Evolutionary conservation across 2,797 vertebrate genomes (phyloP).

Genomic region (Malacoraja senta): DNA sequence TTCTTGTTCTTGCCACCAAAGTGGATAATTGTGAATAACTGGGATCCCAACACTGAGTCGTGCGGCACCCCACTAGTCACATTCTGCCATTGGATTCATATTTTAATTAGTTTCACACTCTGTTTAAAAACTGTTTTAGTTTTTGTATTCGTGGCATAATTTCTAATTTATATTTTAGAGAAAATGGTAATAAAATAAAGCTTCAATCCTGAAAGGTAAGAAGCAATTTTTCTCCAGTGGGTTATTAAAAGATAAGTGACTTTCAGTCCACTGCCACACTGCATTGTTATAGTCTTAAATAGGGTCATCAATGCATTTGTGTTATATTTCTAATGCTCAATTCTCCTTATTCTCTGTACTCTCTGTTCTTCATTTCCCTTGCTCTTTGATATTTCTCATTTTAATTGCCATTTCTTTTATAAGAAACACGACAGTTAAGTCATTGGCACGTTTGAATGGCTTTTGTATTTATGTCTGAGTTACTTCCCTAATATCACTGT

Average conservation of each 20-base stretch:
- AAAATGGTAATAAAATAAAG: background rate
- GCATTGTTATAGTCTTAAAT: background rate
- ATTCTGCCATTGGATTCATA: background rate
- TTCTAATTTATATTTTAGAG: background rate
- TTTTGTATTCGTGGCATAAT: background rate
- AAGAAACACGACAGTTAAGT: background rate
- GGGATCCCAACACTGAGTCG: too few species aligned
- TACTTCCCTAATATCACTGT: background rate
- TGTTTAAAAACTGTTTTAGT: too few species aligned
- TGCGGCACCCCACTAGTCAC: too few species aligned
- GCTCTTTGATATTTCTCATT: background rate
- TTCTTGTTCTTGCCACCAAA: too few species aligned
- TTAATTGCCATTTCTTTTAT: background rate
- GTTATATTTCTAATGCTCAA: background rate
- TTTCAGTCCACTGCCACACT: background rate
- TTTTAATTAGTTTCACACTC: background rate
- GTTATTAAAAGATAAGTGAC: background rate
- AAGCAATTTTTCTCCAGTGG: too few species aligned
- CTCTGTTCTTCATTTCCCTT: background rate
- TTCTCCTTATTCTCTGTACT: background rate
- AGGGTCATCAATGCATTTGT: background rate
- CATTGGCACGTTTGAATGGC: background rate
- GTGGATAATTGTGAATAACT: too few species aligned
- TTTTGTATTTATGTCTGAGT: background rate
- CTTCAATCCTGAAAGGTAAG: background rate